Evolutionary conservation across 2,113 vertebrate genomes (phyloP).

Genomic region (Tichodroma muraria): DNA sequence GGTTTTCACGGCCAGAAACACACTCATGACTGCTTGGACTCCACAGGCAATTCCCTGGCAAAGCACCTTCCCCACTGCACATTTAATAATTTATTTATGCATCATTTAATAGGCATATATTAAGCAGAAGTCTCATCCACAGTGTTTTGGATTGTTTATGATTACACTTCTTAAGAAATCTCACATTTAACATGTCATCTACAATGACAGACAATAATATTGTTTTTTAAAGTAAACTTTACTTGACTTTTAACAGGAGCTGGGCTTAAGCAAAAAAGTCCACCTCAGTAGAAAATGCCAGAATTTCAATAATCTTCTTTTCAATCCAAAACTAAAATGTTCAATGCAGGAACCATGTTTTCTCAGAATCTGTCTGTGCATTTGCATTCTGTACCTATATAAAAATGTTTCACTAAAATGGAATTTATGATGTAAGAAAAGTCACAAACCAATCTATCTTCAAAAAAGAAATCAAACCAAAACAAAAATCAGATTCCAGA

Average conservation of each 20-base stretch:
- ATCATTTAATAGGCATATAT: background rate
- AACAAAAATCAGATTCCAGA: background rate
- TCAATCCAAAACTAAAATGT: background rate
- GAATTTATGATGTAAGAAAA: background rate
- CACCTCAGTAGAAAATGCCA: background rate
- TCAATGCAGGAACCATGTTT: fast-evolving
- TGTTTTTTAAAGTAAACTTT: background rate
- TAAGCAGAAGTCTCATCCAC: background rate
- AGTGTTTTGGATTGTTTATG: background rate
- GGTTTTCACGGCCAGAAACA: background rate
- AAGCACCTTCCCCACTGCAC: background rate
- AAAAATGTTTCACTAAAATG: background rate
- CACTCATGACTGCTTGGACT: background rate
- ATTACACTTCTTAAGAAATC: background rate
- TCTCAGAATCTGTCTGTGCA: background rate
- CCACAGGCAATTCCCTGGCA: background rate
- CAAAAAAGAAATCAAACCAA: background rate
- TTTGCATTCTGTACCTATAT: background rate
- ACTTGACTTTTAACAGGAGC: background rate
- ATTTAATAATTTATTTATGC: background rate
- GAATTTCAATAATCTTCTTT: background rate
- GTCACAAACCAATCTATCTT: background rate
- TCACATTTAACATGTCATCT: fast-evolving
- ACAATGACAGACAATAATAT: fast-evolving
- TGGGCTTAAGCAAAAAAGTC: background rate